A percentile compares a stretch with the other conserved stretches of the same genome.
These are phyloP conservation scores for Morone saxatilis DNA, from an alignment of 2,113 vertebrate genomes.

Conservation along the genomic window DNA sequence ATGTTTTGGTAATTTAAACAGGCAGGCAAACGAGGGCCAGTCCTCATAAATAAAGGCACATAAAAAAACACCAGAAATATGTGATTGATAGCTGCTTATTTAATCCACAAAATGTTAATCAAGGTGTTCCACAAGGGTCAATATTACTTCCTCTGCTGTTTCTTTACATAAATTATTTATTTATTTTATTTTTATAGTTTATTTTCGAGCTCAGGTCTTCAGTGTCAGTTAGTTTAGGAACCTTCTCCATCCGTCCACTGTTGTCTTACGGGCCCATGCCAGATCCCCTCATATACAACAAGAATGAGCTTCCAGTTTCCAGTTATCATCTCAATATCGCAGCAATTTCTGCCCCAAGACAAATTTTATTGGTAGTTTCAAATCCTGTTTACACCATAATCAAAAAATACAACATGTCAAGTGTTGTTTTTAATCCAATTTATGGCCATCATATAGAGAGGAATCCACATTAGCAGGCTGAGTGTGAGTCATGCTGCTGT, in stretches of 20 bases:
- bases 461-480: constrained; percentile 38
- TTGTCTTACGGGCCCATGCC: too few species aligned
- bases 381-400: constrained; percentile 51
- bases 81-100: too few species aligned
- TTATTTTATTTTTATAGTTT: neutral
- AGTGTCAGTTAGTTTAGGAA: neutral
- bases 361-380: constrained; percentile 39
- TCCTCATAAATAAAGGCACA: too few species aligned
- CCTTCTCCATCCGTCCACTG: too few species aligned
- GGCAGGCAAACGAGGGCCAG: too few species aligned
- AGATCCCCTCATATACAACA: neutral
- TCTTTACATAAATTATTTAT: neutral
- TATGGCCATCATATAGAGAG: constrained; percentile 27
- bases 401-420: constrained; percentile 32
- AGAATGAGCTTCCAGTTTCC: neutral
- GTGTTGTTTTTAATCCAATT: constrained; percentile 66
- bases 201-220: neutral
- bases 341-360: constrained; percentile 21
- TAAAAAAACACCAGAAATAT: neutral
- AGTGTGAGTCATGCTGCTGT: constrained; percentile 66
- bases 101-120: neutral
- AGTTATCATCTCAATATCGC: neutral
- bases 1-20: too few species aligned
- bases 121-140: constrained; percentile 8
- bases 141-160: neutral